Conservation (phyloP, 2,888 invertebrate species). For the Pollenia amentaria region DNA sequence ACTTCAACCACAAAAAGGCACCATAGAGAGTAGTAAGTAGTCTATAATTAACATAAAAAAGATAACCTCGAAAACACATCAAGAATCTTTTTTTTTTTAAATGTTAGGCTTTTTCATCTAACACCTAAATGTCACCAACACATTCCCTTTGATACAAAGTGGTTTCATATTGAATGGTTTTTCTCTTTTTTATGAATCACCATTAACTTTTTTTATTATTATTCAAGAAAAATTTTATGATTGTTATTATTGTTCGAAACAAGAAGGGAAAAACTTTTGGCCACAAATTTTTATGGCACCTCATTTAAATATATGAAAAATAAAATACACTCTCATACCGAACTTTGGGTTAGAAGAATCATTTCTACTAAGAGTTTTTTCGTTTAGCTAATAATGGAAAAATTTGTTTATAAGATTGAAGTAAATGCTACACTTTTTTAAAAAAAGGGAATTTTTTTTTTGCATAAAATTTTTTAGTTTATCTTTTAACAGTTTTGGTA, state of each 20-base stretch:
- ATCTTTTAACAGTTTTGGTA: too few relatives aligned
- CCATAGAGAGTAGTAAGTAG: not conserved
- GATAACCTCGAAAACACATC: constrained; percentile 48
- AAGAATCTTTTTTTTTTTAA: constrained; percentile 14
- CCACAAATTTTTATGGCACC: constrained; percentile 69
- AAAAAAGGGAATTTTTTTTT: not conserved
- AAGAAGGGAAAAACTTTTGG: constrained; percentile 53
- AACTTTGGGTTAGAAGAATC: constrained; percentile 4
- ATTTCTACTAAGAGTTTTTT: constrained; percentile 11
- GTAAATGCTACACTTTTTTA: not conserved
- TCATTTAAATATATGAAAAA: constrained; percentile 48
- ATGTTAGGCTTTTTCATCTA: not conserved
- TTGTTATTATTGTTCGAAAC: constrained; percentile 55
- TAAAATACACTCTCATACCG: not conserved
- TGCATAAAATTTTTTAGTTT: too few relatives aligned
- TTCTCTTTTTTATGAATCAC: constrained; percentile 33
- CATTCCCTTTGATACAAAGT: constrained; percentile 32
- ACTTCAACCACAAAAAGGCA: not conserved
- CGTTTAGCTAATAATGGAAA: not conserved
- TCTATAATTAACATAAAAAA: not conserved
- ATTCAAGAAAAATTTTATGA: constrained; percentile 54
- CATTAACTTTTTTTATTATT: constrained; percentile 7
- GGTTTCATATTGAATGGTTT: constrained; percentile 40
- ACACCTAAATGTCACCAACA: constrained; percentile 59
- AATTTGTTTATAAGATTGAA: not conserved